phyloP scores from a whole-genome alignment of 1,140 invertebrate genomes.

The Ericerus pela region DNA sequence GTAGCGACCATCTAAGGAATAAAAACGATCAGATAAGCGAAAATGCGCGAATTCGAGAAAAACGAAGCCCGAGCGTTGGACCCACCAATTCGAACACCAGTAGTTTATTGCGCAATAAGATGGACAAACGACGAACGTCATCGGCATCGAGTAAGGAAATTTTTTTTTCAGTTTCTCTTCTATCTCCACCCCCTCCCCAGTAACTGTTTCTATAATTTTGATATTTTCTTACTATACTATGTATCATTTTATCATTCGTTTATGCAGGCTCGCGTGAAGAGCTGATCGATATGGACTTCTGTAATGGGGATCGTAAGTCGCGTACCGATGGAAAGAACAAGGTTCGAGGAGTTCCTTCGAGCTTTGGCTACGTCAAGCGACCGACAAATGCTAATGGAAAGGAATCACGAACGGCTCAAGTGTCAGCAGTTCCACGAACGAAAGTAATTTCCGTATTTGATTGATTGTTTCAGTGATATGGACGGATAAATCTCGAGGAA shows the following conservation, averaged over 20 bases:
- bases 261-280: conserved; percentile 17
- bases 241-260: not conserved
- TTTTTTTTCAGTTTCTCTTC: too few relatives aligned
- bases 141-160: conserved; percentile 1
- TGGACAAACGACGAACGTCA: not conserved
- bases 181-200: too few relatives aligned
- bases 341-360: conserved; percentile 48
- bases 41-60: conserved; percentile 1
- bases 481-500: too few relatives aligned
- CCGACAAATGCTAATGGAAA: conserved; percentile 41
- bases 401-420: conserved; percentile 53
- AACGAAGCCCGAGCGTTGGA: not conserved
- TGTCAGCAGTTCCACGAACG: conserved; percentile 63
- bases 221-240: not conserved
- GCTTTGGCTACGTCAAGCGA: conserved; percentile 67
- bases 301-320: conserved; percentile 19
- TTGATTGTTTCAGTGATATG: too few relatives aligned
- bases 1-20: too few relatives aligned
- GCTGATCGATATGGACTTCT: conserved; percentile 14
- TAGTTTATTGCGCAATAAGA: not conserved
- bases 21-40: not conserved
- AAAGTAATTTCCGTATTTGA: conserved; percentile 36
- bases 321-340: conserved; percentile 40
- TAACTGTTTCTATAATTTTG: not conserved
- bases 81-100: not conserved